Conservation (phyloP, 1,140 invertebrate genomes). For the Homarus americanus region DNA sequence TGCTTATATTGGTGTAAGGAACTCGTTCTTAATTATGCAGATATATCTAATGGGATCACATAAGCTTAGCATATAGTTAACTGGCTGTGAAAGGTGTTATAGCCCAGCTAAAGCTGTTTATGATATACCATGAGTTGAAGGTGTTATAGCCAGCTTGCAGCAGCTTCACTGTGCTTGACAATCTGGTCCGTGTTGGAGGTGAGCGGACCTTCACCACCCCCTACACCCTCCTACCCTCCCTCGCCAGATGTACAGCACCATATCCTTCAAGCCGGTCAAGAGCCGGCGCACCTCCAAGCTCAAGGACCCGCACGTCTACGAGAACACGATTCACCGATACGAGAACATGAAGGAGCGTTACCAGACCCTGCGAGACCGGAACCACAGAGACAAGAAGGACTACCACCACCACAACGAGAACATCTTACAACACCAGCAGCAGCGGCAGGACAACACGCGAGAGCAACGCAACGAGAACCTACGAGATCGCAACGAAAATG, state of each 20-base stretch:
- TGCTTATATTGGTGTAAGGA: too few relatives aligned
- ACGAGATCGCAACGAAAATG: constrained; percentile 57
- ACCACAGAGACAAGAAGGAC: constrained; percentile 19
- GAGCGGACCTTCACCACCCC: not conserved
- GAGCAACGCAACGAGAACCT: constrained; percentile 49
- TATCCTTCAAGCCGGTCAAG: constrained; percentile 67
- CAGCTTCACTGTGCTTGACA: too few relatives aligned
- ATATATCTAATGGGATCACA: too few relatives aligned
- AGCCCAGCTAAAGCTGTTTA: too few relatives aligned
- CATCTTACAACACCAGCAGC: constrained; percentile 24
- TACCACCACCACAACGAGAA: constrained; percentile 31
- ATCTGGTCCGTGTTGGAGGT: not conserved
- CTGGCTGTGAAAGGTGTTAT: too few relatives aligned
- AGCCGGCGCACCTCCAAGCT: constrained; percentile 61
- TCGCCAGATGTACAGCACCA: constrained; percentile 66
- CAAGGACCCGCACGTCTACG: constrained; percentile 61
- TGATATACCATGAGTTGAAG: too few relatives aligned
- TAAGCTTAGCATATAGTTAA: too few relatives aligned
- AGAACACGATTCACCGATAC: constrained; percentile 67
- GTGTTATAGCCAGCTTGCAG: too few relatives aligned
- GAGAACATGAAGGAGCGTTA: constrained; percentile 61
- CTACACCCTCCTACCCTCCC: not conserved
- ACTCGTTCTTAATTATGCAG: too few relatives aligned
- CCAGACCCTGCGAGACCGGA: constrained; percentile 46
- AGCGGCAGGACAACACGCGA: not conserved